phyloP scores from a whole-genome alignment of 2,113 vertebrate genomes.

The Brachypodius melanocephalos region DNA sequence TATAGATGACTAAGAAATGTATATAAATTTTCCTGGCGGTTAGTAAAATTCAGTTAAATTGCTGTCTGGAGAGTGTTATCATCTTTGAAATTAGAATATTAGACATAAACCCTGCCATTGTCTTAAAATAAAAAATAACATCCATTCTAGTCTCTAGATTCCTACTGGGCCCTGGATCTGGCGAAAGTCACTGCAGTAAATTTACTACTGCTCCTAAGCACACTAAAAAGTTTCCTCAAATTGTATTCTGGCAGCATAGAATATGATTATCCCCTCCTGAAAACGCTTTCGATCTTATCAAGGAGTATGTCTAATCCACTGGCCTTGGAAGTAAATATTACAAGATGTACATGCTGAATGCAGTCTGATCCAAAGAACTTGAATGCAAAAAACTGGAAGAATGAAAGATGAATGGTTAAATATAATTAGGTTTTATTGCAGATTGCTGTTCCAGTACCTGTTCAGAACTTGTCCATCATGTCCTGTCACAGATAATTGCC shows the following conservation, averaged over 20 bases:
- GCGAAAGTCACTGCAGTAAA: neutral
- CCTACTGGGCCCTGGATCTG: neutral
- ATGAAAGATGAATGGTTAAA: neutral
- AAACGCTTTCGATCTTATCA: neutral
- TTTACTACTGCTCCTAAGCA: neutral
- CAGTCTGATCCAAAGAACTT: neutral
- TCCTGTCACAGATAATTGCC: neutral
- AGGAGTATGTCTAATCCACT: neutral
- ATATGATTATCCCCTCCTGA: neutral
- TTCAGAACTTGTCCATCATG: conserved; percentile 10
- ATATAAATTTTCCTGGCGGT: neutral
- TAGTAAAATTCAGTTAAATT: neutral
- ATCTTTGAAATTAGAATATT: neutral
- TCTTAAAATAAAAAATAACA: neutral
- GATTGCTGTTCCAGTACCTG: neutral
- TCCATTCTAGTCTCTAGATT: neutral
- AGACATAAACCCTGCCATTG: neutral
- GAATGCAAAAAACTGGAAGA: neutral
- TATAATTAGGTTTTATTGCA: neutral
- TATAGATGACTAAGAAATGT: neutral
- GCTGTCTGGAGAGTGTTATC: neutral
- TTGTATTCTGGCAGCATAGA: neutral
- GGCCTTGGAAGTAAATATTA: neutral
- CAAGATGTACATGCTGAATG: neutral
- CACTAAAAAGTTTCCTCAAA: neutral